These are phyloP conservation scores for Phrynosoma platyrhinos DNA, from an alignment of 2,113 vertebrate species.

Conservation along the genomic window DNA sequence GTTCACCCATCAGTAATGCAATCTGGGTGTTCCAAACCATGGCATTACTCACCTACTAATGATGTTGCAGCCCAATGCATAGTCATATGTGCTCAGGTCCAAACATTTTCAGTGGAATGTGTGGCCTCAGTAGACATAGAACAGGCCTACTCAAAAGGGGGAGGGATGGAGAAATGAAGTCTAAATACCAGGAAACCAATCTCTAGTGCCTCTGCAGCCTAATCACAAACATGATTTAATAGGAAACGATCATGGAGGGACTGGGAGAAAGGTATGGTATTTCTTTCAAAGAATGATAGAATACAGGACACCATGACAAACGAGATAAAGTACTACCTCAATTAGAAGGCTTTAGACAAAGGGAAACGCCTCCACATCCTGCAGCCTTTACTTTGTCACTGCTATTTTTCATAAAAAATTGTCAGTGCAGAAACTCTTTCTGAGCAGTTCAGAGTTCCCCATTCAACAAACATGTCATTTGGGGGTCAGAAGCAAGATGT, in stretches of 20 bases:
- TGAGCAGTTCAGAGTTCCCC: constrained; percentile 47
- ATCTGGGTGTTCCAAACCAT: background rate
- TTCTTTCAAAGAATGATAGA: constrained; percentile 43
- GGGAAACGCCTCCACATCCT: constrained; percentile 58
- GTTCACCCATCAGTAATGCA: background rate
- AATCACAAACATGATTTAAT: constrained; percentile 35
- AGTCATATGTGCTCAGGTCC: background rate
- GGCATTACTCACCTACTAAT: background rate
- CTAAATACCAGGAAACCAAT: constrained; percentile 35
- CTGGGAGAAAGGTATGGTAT: constrained; percentile 44
- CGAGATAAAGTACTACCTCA: constrained; percentile 59
- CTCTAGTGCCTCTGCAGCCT: constrained; percentile 38
- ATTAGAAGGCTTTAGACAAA: constrained; percentile 56
- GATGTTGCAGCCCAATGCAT: background rate
- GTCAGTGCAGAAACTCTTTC: constrained; percentile 46
- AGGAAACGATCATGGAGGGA: constrained; percentile 54
- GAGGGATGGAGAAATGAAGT: background rate
- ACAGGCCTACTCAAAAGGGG: background rate
- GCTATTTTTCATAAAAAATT: constrained; percentile 50
- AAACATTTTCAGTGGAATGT: background rate
- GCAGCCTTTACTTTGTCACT: constrained; percentile 44
- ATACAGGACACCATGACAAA: constrained; percentile 54
- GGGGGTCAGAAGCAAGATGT: constrained; percentile 41
- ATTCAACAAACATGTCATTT: constrained; percentile 42
- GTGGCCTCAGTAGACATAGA: constrained; percentile 4